phyloP scores from a whole-genome alignment of 1,140 invertebrate genomes.

The Aleiodes sp. region DNA sequence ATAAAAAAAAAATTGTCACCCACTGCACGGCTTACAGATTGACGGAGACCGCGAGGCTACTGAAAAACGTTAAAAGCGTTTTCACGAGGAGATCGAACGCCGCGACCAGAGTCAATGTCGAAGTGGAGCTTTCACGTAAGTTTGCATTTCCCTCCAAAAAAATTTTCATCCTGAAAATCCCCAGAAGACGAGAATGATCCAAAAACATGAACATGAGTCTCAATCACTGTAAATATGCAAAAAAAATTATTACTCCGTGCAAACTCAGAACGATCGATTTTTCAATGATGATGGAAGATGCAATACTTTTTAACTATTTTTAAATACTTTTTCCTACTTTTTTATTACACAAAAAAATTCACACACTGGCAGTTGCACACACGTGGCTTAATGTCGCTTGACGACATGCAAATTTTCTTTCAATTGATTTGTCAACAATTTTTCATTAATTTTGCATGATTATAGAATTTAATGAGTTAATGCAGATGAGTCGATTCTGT shows the following conservation, averaged over 20 bases:
- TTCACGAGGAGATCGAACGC: conserved; percentile 83
- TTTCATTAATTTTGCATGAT: background rate
- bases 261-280: no score
- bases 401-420: background rate
- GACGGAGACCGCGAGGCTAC: conserved; percentile 92
- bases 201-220: no score
- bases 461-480: background rate
- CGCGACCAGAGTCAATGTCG: conserved; percentile 77
- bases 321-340: conserved; percentile 6
- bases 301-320: background rate
- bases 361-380: conserved; percentile 33
- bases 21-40: conserved; percentile 77
- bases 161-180: no score
- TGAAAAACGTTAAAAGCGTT: conserved; percentile 91
- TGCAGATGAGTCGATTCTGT: background rate
- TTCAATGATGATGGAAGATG: no score
- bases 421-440: background rate
- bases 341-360: no score
- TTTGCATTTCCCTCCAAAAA: no score
- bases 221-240: background rate
- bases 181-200: no score
- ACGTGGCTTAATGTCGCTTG: conserved; percentile 31
- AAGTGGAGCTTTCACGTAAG: conserved; percentile 93
- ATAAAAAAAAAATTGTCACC: conserved; percentile 35
- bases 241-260: no score